Evolutionary conservation across 1,140 invertebrate species (phyloP).

Genomic region (Leptinotarsa defecta): DNA sequence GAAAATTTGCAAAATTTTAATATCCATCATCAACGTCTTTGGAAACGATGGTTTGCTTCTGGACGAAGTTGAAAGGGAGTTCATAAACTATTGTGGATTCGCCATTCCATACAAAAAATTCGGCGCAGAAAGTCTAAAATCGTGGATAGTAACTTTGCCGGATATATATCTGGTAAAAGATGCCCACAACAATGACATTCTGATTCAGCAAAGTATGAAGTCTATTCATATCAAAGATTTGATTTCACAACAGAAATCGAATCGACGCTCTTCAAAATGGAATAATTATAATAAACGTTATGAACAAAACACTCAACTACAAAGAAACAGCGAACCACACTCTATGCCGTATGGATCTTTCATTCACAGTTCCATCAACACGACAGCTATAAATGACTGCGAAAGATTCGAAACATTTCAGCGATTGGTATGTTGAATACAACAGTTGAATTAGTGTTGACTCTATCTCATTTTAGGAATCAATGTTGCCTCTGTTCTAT

Average conservation of each 20-base stretch:
- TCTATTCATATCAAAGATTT: slow-evolving; percentile 38
- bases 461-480: slow-evolving; percentile 34
- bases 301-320: neutral
- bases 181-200: slow-evolving; percentile 32
- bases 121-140: slow-evolving; percentile 33
- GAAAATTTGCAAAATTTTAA: slow-evolving; percentile 35
- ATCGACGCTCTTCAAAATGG: slow-evolving; percentile 14
- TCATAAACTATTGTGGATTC: slow-evolving; percentile 33
- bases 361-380: slow-evolving; percentile 38
- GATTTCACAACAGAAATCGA: slow-evolving; percentile 35
- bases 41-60: slow-evolving; percentile 39
- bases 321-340: slow-evolving; percentile 28
- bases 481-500: slow-evolving; percentile 43
- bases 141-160: slow-evolving; percentile 39
- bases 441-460: neutral
- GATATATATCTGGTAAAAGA: slow-evolving; percentile 41
- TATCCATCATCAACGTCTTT: slow-evolving; percentile 37
- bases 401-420: slow-evolving; percentile 40
- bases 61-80: slow-evolving; percentile 36
- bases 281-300: slow-evolving; percentile 6
- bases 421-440: slow-evolving; percentile 32
- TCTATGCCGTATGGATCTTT: slow-evolving; percentile 36
- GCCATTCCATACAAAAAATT: slow-evolving; percentile 41
- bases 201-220: slow-evolving; percentile 41
- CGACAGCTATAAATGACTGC: slow-evolving; percentile 14